Evolutionary conservation across 2,113 vertebrate genomes (phyloP).

Genomic region (Sylvilagus bachmani): DNA sequence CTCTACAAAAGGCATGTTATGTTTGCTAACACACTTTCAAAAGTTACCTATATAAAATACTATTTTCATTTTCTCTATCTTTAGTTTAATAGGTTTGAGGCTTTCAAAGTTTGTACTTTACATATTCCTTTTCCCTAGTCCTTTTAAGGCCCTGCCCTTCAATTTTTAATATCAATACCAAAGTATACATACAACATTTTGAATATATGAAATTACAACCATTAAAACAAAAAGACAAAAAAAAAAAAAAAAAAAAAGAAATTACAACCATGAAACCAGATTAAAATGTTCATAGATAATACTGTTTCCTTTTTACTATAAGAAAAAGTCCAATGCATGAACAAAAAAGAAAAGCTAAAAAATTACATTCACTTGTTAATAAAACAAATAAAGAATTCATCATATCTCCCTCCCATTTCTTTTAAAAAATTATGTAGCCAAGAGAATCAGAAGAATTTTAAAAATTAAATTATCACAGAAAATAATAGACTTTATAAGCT

Average conservation of each 20-base stretch:
- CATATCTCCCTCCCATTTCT: neutral
- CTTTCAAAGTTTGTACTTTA: neutral
- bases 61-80: constrained; percentile 36
- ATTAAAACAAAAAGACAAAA: too few relatives aligned
- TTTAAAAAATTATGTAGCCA: neutral
- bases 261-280: constrained; percentile 17
- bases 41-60: neutral
- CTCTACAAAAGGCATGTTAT: constrained; percentile 33
- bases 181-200: constrained; percentile 26
- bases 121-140: neutral
- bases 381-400: constrained; percentile 26
- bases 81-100: neutral
- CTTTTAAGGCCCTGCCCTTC: neutral
- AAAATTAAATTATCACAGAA: constrained; percentile 35
- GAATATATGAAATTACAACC: neutral
- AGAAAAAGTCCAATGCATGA: neutral
- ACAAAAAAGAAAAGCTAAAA: constrained; percentile 41
- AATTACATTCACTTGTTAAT: neutral
- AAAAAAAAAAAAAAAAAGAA: too few relatives aligned
- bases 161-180: constrained; percentile 34
- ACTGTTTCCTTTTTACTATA: constrained; percentile 31
- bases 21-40: constrained; percentile 23
- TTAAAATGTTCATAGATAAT: constrained; percentile 40
- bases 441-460: constrained; percentile 5
- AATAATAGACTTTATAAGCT: neutral